Evolutionary conservation across 2,113 vertebrate genomes (phyloP), one percentile per base, ranked within the genome.

Genomic region (Opisthocomus hoazin): DNA sequence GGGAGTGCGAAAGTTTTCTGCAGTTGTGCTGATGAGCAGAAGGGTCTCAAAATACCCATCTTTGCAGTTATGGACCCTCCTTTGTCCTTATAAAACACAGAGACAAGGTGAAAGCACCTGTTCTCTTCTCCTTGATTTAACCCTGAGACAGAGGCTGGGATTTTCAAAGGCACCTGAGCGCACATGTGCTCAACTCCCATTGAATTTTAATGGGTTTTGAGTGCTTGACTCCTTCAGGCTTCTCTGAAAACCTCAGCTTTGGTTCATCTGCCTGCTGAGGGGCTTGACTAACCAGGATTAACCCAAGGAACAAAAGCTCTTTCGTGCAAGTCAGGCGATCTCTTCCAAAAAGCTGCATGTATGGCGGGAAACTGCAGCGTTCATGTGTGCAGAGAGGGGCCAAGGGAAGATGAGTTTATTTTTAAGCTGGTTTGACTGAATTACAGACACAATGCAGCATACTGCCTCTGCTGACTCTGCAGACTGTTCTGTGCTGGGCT

Each of bases 401-500:
- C 51, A 8, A 54, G 83, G 61, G 12, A 79, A 41, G 29, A 50
- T 1, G 22, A 84, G 86, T 79, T 97, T 92, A 75, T 94, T 95
- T 97, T 91, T 41, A 73, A 96, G 89, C 90, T 95, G 92, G 51
- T 94, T 94, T 58, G 85, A 22, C 94, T 82, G 86, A 94, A 7
- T 57, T 43, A 17, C 76, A 93, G 82, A 13, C 91, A 63, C 69
- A 23, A 2, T 2, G 68, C 85, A 82, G 84, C 73, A 16, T 2
- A 12, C 65, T 0, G 9, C 89, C 87, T 74, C 65, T 96, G 96
- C 96, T 97, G 96, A 96, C 91, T 93, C 46, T 57, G 93, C 95
- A 87, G 63, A 0, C 86, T 6, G 27, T 5, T 27, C 26, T 18
- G 45, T 0, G 30, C 89, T 3, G 37, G 15, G 78, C 82, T 82